phyloP scores from a whole-genome alignment of 1,140 invertebrate species.

The Drosophila lini region DNA sequence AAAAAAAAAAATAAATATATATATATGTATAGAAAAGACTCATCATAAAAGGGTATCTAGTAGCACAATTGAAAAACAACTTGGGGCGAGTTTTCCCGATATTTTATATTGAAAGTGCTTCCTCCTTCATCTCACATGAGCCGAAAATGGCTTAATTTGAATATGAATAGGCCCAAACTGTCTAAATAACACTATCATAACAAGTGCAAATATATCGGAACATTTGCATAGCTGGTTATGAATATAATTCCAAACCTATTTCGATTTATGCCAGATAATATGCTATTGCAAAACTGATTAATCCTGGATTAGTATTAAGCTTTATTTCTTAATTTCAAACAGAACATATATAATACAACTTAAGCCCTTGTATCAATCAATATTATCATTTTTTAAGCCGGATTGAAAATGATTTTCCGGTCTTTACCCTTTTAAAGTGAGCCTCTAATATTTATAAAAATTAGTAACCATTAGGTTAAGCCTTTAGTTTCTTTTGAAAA shows the following conservation, averaged over 20 bases:
- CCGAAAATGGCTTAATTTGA: conserved; percentile 49
- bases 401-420: neutral
- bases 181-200: conserved; percentile 43
- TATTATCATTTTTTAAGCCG: neutral
- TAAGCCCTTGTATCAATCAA: neutral
- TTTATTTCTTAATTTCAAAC: neutral
- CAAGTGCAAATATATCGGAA: conserved; percentile 29
- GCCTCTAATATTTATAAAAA: neutral
- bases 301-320: neutral
- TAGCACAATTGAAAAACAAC: conserved; percentile 33
- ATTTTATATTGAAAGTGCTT: neutral
- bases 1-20: conserved; percentile 10
- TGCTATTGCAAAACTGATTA: neutral
- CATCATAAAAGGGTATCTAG: conserved; percentile 9
- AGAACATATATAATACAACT: neutral
- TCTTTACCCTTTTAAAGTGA: neutral
- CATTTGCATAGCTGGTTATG: conserved; percentile 44
- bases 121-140: conserved; percentile 32
- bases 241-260: conserved; percentile 13
- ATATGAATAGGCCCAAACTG: conserved; percentile 44
- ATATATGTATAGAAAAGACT: conserved; percentile 3
- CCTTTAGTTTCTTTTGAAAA: neutral
- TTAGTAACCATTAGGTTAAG: neutral
- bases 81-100: conserved; percentile 28
- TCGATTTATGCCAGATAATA: neutral